Evolutionary conservation across 2,113 vertebrate species (phyloP).

Genomic region (Myrmecophaga tridactyla): DNA sequence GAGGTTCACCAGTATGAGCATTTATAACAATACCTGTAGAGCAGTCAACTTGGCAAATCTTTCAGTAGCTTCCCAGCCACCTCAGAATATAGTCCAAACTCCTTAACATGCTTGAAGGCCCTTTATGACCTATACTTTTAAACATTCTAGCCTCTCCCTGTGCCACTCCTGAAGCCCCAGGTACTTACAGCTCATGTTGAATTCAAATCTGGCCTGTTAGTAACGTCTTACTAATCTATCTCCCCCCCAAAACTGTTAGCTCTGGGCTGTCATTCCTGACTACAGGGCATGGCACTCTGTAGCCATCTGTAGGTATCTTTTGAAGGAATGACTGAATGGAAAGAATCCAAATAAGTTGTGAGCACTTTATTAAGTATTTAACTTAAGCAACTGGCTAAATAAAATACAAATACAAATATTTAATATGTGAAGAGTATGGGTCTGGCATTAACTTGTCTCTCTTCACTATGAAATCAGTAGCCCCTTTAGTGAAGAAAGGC

Average conservation of each 20-base stretch:
- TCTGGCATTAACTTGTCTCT: neutral
- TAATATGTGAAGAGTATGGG: neutral
- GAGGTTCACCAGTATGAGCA: rapidly evolving
- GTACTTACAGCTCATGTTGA: neutral
- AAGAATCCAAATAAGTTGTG: neutral
- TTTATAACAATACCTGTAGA: neutral
- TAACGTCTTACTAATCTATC: neutral
- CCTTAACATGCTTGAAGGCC: neutral
- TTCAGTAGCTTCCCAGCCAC: neutral
- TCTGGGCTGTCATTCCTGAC: neutral
- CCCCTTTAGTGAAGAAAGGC: neutral
- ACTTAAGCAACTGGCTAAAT: neutral
- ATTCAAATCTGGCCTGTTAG: neutral
- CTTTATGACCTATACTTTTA: neutral
- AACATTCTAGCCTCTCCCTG: neutral
- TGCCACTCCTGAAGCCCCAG: neutral
- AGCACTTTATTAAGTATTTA: neutral
- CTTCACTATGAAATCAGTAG: neutral
- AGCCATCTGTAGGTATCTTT: neutral
- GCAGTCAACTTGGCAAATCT: neutral
- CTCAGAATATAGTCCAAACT: neutral
- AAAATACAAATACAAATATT: neutral
- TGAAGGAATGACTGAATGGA: neutral
- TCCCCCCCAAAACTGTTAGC: neutral
- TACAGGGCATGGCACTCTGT: neutral